Base-by-base conservation (phyloP, 2,888 invertebrate species). In the Chrysina gloriosa region DNA sequence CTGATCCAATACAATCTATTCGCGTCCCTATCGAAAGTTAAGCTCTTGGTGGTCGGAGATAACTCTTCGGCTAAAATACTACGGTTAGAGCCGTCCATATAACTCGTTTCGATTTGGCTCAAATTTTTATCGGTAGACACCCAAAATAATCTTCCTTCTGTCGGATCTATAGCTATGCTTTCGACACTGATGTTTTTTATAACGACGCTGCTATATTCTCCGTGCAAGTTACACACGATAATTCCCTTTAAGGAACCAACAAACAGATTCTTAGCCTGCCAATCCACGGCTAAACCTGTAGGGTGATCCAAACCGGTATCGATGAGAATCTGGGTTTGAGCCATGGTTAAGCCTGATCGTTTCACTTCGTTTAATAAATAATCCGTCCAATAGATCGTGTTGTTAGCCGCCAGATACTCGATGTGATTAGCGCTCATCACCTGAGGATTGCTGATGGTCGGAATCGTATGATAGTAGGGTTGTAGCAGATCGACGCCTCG, bases 251-350 rank as follows among this genome's bases (percentile, higher is more conserved):
- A 88, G 0, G 90, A 89, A 2, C 81, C 77, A 79, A 94, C 89
- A 83, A 91, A 93, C 82, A 94, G 85, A 77, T 92, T 87, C 48
- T 89, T 85, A 11, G 93, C 92, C 68, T 92, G 87, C 92, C 93
- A 93, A 85, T 96, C 95, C 67, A 95, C 86, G 34, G 93, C 93
- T 79, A 96, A 88, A 1, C 92, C 94, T 63, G 86, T 86, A 27
- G 91, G 89, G 73, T 85, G 83, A 72, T 85, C 85, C 68, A 88
- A 82, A 47, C 90, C 91, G 48, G 91, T 89, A 80, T 94, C 93
- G 56, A 92, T 89, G 67, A 94, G 86, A 11, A 91, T 91, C 76
- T 90, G 88, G 42, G 90, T 88, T 2, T 90, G 85, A 21, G 91
- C 90, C 69, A 91, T 90, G 69, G 88, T 89, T 48, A 93, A 84